A percentile compares a stretch with the other conserved stretches of the same genome.
Conservation (phyloP, 1,140 invertebrate genomes). For the Drosophila ficusphila region DNA sequence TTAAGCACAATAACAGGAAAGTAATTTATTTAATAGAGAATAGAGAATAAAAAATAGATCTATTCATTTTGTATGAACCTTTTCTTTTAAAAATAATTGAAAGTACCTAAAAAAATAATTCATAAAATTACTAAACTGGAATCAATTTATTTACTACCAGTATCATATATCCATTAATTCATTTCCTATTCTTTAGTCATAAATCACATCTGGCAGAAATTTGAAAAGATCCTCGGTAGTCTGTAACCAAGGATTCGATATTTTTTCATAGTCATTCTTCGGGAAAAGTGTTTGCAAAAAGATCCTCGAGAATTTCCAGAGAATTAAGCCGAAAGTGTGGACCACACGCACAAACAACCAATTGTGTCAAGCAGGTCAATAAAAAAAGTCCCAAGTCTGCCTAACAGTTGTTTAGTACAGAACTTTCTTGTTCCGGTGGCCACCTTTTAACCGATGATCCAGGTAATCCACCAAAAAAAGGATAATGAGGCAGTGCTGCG, state of each 20-base stretch:
- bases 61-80: no score
- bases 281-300: background rate
- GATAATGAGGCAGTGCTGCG: constrained; percentile 11
- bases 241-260: background rate
- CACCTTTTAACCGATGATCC: constrained; percentile 19
- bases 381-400: constrained; percentile 21
- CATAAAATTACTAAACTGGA: no score
- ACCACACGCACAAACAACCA: constrained; percentile 36
- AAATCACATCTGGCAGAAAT: background rate
- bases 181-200: background rate
- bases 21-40: no score
- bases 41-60: no score
- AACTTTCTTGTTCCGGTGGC: constrained; percentile 64
- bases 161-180: background rate
- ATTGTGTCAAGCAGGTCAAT: constrained; percentile 62
- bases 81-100: no score
- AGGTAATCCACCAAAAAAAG: constrained; percentile 43
- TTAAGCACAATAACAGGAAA: no score
- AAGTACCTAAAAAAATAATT: no score
- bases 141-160: background rate
- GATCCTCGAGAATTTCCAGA: constrained; percentile 26
- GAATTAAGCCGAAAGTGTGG: constrained; percentile 42
- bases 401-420: constrained; percentile 8
- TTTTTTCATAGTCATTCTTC: background rate
- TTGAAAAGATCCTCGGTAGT: background rate